Base-by-base conservation (phyloP, 2,888 invertebrate species). In the Iphiclides podalirius region DNA sequence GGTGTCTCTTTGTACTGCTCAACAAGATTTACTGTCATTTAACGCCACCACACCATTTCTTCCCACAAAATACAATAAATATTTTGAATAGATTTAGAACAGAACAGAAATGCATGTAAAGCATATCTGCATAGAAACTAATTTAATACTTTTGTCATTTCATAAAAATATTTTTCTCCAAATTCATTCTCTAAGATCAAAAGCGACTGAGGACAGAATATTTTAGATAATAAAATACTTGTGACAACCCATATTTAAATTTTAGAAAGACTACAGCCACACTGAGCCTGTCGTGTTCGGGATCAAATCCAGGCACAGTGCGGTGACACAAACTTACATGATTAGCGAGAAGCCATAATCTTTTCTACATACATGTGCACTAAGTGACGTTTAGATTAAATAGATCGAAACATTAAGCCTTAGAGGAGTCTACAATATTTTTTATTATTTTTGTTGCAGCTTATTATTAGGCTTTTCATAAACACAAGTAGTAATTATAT, bases 141-240 rank as follows among this genome's bases (percentile, higher is more conserved):
- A 82, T 68, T 66, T 83, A 85, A 85, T 84, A 86, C 80, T 83
- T 76, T 78, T 44, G 87, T 88, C 86, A 85, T 80, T 81, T 83
- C 74, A 83, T 86, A 84, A 87, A 86, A 86, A 84, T 72, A 75
- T 73, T 73, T 76, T 70, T 63, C 69, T 75, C 49, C 63, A 70
- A 72, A 75, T 72, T 66, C 64, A 68, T 75, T 72, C n/a, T n/a
- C n/a, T 31, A 31, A 31, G 11, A 67, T 72, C 75, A 75, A 74
- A 72, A 82, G 80, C 77, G 70, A 76, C 72, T 64, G 68, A 69
- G 71, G 70, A 75, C 72, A 66, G 61, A 62, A 70, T 69, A 70
- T 72, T 63, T 69, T 66, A 63, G 60, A 69, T 70, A 73, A 72
- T 63, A 67, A 81, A 84, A 85, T 83, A 84, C 79, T 81, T 46